Evolutionary conservation across 2,888 invertebrate species (phyloP), one percentile per base, ranked within the genome.

Genomic region (Monopis laevigella): DNA sequence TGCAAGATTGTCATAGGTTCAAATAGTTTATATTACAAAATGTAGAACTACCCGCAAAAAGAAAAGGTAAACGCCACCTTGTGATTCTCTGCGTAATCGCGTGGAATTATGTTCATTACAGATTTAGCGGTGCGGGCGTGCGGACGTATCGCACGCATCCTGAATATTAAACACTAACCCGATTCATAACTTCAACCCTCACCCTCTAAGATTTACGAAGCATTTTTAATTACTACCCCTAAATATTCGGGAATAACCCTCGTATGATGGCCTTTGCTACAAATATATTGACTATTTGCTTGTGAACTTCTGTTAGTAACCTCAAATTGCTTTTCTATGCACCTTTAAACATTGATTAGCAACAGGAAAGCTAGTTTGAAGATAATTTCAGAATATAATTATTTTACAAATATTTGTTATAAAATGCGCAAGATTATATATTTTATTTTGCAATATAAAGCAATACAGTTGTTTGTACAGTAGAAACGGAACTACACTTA

Each of bases 141-240:
- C 42, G 42, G 42, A 42, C 42, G 42, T 28, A 27, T 12, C 34
- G n/a, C 16, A 30, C 32, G 14, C 41, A 13, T 24, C 41, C 17
- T 41, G 41, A 24, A 41, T 41, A 41, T 35, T 41, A 41, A 41
- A 32, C 26, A 41, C 21, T 36, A 36, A 36, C n/a, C n/a, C 12
- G 36, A 21, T 29, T 29, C 29, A 29, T 36, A 34, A 17, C 17
- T 11, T 30, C 6, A 24, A 19, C 13, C 29, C 19, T 16, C 18
- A n/a, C 17, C 40, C 32, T 10, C 18, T 19, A 11, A 30, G 30
- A 18, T 40, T 40, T 40, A 32, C 19, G 21, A 54, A 51, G 55
- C 53, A 55, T 59, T 61, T 40, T 59, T 60, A 61, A 62, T 62
- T 59, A 57, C 52, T 51, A 49, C 48, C 46, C 51, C 12, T n/a